Evolutionary conservation across 2,797 vertebrate species (phyloP), one percentile per base, ranked within the genome.

Genomic region (Pteronotus mesoamericanus): DNA sequence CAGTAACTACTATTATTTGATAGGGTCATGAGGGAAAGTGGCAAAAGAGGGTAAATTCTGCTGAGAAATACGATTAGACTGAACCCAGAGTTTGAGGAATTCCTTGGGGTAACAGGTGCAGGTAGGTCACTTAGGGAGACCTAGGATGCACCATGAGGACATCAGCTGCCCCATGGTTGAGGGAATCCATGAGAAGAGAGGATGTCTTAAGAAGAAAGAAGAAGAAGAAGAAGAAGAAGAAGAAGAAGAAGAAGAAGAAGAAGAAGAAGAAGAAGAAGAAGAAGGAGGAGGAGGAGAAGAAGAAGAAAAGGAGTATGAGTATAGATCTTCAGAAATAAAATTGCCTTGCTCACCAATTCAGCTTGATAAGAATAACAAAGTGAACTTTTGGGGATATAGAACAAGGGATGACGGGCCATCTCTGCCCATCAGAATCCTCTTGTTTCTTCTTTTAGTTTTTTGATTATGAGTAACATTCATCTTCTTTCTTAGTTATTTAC

Each of bases 401-500:
- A 85, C 42, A 75, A 84, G 68, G 29, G 59, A 44, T 61, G n/a
- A 44, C 6, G n/a, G 46, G 11, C 24, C 57, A 21, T 18, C 46
- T 78, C 29, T 32, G 32, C 22, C 55, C 19, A n/a, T 48, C 42
- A 18, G 48, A 83, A 32, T 12, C 21, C 55, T 48, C 55, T 48
- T 21, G 9, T 18, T 90, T 90, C 42, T 57, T 79, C 34, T 44
- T 74, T 53, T 11, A 22, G 6, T 12, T 55, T 88, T 53, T 71
- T 90, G 68, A 15, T 71, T 69, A 72, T 59, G 22, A 11, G 51
- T 68, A 79, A 19, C 15, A 42, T 64, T 86, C 22, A 72, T 82
- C 74, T 72, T 82, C 64, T 69, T 59, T 91, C 75, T 91, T 89
- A 77, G 24, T 21, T 93, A 74, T 88, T 89, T 86, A 68, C 53